These are phyloP conservation scores for Helobdella robusta DNA, from an alignment of 2,888 invertebrate genomes.

Conservation along the genomic window DNA sequence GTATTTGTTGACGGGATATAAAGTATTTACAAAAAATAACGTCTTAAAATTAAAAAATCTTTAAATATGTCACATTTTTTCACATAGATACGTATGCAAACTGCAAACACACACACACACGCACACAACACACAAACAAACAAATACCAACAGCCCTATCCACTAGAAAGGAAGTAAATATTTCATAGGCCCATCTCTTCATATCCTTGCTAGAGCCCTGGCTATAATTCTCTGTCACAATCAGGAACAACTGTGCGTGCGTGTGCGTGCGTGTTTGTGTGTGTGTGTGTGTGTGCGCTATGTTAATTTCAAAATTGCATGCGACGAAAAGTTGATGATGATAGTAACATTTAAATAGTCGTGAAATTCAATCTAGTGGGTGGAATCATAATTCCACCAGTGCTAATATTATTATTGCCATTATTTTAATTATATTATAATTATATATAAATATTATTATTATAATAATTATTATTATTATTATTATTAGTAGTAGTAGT, in stretches of 20 bases:
- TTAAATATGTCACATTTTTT: too few relatives aligned
- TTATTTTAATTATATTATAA: neutral
- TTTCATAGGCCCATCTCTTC: slow-evolving; percentile 97
- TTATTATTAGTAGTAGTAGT: neutral
- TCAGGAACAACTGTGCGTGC: slow-evolving; percentile 68
- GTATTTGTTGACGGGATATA: too few relatives aligned
- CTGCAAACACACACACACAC: neutral
- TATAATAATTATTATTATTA: neutral
- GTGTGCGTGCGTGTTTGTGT: too few relatives aligned
- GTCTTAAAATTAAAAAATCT: too few relatives aligned
- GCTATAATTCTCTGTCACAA: slow-evolving; percentile 68
- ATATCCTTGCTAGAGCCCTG: slow-evolving; percentile 76
- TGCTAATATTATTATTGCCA: neutral
- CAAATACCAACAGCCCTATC: slow-evolving; percentile 40
- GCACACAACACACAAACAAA: too few relatives aligned
- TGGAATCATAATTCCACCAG: neutral
- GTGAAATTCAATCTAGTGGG: neutral
- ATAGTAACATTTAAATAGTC: too few relatives aligned
- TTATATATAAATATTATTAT: neutral
- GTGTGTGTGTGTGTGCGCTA: too few relatives aligned
- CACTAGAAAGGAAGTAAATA: slow-evolving; percentile 75
- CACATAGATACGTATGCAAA: neutral
- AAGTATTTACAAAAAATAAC: too few relatives aligned
- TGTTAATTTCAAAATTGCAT: too few relatives aligned
- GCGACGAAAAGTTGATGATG: too few relatives aligned